Percentiles rank a stretch among this genome's conserved stretches.
These are phyloP conservation scores for Falco rusticolus DNA, from an alignment of 2,797 vertebrate species.

Conservation along the genomic window DNA sequence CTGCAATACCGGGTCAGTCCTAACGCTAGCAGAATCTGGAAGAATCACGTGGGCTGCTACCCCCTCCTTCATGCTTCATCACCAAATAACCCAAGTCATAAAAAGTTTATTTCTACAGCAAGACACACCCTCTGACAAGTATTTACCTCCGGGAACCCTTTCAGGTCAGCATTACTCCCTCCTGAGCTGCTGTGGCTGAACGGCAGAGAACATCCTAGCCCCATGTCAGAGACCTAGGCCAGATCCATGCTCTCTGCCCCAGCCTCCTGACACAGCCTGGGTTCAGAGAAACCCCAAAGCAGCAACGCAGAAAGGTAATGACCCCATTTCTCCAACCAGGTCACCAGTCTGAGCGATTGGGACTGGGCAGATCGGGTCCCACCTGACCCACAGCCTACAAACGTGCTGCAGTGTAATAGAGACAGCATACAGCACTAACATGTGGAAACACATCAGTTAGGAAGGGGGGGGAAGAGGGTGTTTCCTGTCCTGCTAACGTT, in stretches of 20 bases:
- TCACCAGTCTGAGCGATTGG: background rate
- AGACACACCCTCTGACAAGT: background rate
- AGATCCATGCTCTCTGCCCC: background rate
- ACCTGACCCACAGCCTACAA: background rate
- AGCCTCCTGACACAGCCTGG: background rate
- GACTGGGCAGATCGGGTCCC: background rate
- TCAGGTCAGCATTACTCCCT: rapidly evolving
- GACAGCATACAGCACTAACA: background rate
- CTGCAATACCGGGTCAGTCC: background rate
- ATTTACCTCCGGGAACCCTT: background rate
- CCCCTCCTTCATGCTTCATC: background rate
- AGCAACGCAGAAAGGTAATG: background rate
- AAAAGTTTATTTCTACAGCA: background rate
- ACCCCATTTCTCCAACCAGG: background rate
- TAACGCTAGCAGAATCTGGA: background rate
- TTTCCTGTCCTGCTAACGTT: background rate
- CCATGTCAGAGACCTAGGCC: background rate
- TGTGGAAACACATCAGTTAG: background rate
- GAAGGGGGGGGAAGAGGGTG: background rate
- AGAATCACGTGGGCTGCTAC: background rate
- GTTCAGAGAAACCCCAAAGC: background rate
- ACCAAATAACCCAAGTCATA: background rate
- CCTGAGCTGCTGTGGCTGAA: background rate
- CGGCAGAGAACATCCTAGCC: background rate
- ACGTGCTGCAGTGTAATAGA: background rate